Conservation (phyloP, 2,797 vertebrate genomes). For the Enteromius viviparus region DNA sequence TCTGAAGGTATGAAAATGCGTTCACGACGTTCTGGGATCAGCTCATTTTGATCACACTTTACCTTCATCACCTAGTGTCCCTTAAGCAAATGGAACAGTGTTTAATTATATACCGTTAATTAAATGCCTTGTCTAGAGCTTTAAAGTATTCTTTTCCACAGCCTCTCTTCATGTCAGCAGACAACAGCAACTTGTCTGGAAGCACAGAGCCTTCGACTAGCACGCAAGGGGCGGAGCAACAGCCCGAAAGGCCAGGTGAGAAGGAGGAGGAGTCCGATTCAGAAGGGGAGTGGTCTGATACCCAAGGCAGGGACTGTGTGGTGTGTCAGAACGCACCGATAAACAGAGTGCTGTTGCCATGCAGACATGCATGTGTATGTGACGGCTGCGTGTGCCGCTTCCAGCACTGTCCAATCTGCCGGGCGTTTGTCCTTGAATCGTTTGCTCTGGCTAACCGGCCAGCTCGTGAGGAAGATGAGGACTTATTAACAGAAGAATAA, state of each 20-base stretch:
- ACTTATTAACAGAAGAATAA: not conserved
- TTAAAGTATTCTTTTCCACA: constrained; percentile 65
- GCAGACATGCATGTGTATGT: constrained; percentile 90
- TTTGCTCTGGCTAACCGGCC: constrained; percentile 77
- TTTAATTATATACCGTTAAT: not conserved
- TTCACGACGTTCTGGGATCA: constrained; percentile 27
- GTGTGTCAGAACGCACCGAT: constrained; percentile 91
- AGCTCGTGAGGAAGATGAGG: not conserved
- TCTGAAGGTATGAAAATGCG: constrained; percentile 82
- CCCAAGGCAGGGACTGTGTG: constrained; percentile 85
- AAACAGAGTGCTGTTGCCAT: constrained; percentile 92
- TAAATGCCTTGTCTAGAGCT: not conserved
- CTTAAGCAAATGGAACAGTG: not conserved
- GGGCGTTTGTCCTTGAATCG: constrained; percentile 89
- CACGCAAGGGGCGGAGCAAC: constrained; percentile 20
- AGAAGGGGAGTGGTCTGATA: constrained; percentile 65
- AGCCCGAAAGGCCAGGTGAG: not conserved
- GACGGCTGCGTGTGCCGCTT: constrained; percentile 85
- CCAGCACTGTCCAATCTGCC: constrained; percentile 94
- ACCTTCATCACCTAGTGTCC: not conserved
- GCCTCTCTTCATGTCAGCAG: constrained; percentile 97
- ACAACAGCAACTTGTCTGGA: constrained; percentile 54
- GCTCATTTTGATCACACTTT: not conserved
- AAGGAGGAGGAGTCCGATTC: constrained; percentile 53
- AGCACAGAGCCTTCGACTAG: constrained; percentile 7